phyloP scores from a whole-genome alignment of 2,797 vertebrate genomes.

The Muscicapa comitata region DNA sequence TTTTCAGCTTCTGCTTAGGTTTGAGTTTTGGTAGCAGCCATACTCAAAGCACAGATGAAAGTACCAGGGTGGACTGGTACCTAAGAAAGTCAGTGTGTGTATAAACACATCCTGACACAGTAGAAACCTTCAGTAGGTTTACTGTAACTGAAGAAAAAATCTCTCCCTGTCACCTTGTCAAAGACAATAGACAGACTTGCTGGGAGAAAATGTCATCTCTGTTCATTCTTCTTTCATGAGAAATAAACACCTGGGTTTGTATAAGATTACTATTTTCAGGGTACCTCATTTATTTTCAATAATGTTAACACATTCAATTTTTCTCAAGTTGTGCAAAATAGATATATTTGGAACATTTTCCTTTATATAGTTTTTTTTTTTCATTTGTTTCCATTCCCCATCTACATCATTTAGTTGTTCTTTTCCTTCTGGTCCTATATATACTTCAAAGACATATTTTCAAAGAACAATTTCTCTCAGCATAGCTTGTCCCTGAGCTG shows the following conservation, averaged over 20 bases:
- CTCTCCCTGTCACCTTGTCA: neutral
- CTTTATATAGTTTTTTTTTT: neutral
- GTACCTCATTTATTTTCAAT: neutral
- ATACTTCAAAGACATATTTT: conserved; percentile 40
- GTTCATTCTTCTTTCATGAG: neutral
- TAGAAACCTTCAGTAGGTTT: neutral
- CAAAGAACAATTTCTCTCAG: conserved; percentile 18
- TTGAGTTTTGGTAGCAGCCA: neutral
- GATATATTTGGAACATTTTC: neutral
- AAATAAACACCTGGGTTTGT: neutral
- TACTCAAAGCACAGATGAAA: neutral
- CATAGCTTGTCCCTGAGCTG: neutral
- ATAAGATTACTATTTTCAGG: neutral
- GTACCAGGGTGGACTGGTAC: neutral
- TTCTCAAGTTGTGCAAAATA: neutral
- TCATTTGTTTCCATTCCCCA: neutral
- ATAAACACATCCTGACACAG: neutral
- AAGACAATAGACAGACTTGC: neutral
- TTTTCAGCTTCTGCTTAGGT: neutral
- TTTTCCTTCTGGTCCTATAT: conserved; percentile 30
- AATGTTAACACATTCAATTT: neutral
- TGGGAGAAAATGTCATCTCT: neutral
- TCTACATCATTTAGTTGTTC: neutral
- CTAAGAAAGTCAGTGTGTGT: neutral
- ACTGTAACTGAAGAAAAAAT: neutral